These are phyloP conservation scores for Pocota personata DNA, from an alignment of 2,888 invertebrate species.

Conservation along the genomic window DNA sequence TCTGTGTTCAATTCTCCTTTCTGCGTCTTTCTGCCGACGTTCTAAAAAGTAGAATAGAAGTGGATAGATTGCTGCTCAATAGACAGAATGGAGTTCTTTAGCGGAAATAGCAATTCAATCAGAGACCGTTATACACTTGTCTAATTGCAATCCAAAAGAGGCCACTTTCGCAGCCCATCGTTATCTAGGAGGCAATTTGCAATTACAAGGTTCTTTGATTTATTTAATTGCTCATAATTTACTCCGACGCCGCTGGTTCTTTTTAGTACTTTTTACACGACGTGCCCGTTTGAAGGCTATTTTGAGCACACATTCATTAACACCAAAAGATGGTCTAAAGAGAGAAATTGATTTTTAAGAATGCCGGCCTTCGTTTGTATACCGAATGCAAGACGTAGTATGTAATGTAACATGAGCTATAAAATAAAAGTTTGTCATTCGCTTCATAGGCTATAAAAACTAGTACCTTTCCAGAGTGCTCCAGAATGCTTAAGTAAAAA, in stretches of 20 bases:
- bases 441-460: not conserved
- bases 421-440: not conserved
- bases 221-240: not conserved
- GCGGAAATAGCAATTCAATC: conserved; percentile 31
- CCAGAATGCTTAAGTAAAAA: not conserved
- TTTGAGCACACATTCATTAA: not conserved
- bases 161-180: conserved; percentile 8
- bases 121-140: conserved; percentile 15
- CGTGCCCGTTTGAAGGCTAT: not conserved
- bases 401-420: not conserved
- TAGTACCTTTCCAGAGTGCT: not conserved
- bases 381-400: no score
- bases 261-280: not conserved
- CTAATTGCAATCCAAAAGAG: conserved; percentile 25
- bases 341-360: not conserved
- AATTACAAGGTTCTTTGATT: not conserved
- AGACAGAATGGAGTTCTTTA: conserved; percentile 17
- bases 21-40: conserved; percentile 6
- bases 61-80: conserved; percentile 9
- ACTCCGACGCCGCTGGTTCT: not conserved
- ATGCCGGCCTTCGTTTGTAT: not conserved
- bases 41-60: conserved; percentile 5
- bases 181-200: not conserved
- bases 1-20: conserved; percentile 6
- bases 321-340: not conserved